Evolutionary conservation across 2,113 vertebrate species (phyloP).

Genomic region (Zeus faber): DNA sequence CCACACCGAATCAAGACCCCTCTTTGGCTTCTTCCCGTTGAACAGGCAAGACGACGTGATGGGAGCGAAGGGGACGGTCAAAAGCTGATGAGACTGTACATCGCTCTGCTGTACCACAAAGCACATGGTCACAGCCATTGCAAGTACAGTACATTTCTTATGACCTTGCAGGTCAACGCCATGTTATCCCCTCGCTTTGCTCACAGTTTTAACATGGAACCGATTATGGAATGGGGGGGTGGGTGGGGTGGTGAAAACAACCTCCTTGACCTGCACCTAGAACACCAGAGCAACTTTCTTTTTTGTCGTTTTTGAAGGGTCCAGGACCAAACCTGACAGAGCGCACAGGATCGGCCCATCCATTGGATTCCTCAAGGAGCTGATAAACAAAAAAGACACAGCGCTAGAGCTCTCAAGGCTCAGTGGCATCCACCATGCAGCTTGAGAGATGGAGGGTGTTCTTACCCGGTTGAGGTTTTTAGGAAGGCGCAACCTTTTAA

Average conservation of each 20-base stretch:
- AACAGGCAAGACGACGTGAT: constrained; percentile 2
- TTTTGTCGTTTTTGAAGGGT: background rate
- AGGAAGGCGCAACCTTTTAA: background rate
- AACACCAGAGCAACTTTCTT: constrained; percentile 5
- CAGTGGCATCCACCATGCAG: background rate
- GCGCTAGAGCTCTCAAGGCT: background rate
- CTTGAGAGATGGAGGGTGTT: background rate
- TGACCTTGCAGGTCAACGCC: constrained; percentile 1
- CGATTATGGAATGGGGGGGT: constrained; percentile 5
- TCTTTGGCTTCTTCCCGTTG: background rate
- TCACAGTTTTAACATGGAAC: constrained; percentile 6
- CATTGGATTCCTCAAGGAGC: background rate
- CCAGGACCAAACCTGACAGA: background rate
- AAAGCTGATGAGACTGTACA: constrained; percentile 1
- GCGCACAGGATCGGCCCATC: background rate
- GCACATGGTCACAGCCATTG: constrained; percentile 9
- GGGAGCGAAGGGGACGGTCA: constrained; percentile 9
- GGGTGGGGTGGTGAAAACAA: background rate
- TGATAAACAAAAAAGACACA: background rate
- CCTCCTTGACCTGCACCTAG: constrained; percentile 6
- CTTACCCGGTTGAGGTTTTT: background rate
- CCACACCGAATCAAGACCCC: background rate
- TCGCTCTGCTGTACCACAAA: constrained; percentile 2
- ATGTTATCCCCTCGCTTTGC: constrained; percentile 2
- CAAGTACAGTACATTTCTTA: background rate